Evolutionary conservation across 2,888 invertebrate species (phyloP), one percentile per base, ranked within the genome.

Genomic region (Scotopteryx bipunctaria): DNA sequence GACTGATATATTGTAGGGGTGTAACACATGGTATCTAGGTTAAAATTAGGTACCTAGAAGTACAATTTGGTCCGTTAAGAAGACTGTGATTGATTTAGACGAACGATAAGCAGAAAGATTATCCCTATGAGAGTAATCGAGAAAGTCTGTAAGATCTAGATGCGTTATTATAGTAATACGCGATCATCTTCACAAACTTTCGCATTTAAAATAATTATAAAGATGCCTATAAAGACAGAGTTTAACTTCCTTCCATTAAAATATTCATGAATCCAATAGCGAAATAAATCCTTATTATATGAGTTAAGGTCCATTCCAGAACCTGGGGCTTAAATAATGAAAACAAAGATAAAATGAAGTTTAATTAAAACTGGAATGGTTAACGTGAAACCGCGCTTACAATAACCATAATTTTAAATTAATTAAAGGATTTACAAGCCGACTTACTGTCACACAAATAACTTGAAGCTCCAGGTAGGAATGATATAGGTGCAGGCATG

Each of bases 271-370:
- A 44, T 36, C 23, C 40, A 35, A 36, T 32, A 38, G 21, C 48
- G 38, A 44, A 44, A 35, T 38, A 47, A 54, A 54, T 48, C 31
- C 44, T 33, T 55, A 49, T 41, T 49, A 42, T 35, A 46, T 21
- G 23, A 45, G 42, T 50, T 46, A 40, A 47, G 41, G 46, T 50
- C 42, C 50, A 51, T 50, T 49, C 33, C 46, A 40, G 42, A 45
- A 44, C 42, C 48, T 41, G 51, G 46, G 32, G 41, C 42, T 50
- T 47, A 46, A 51, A 55, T 55, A 55, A 55, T 55, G 50, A 50
- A 55, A 58, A 50, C 59, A 55, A 54, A 62, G 62, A 62, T 62
- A 62, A 62, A 57, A 62, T 62, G 60, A 62, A 59, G 59, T 62
- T 62, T 62, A 62, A 62, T 62, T 62, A 62, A 62, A 62, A 58